Evolutionary conservation across 2,888 invertebrate species (phyloP), one percentile per base, ranked within the genome.

Genomic region (Entomobrya proxima): DNA sequence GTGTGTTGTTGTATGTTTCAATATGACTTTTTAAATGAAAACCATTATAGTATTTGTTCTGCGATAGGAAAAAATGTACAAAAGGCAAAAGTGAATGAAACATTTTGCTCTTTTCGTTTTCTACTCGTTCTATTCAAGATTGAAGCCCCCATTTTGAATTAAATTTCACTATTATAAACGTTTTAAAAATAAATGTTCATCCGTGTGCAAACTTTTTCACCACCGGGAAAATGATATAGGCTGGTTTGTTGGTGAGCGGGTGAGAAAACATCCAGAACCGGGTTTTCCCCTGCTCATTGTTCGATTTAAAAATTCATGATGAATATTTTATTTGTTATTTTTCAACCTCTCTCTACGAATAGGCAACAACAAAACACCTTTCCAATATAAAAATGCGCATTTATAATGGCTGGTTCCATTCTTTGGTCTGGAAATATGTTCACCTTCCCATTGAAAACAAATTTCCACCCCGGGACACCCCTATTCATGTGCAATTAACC

Each of bases 401-500:
- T 44, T 69, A 44, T 69, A 69, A 69, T 44, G 27, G 27, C 24
- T n/a, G 1, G 11, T 27, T 40, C 32, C 35, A 32, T 47, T 47
- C 30, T 35, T 18, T 35, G 32, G 18, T n/a, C n/a, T 74, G 18
- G 32, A 50, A 74, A 50, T 50, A 50, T 27, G 37, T 55, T 55
- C 55, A 55, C 75, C 47, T 77, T 44, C 84, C 84, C 69, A 85
- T 85, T 85, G 55, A 85, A 78, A 85, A 85, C 84, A 85, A 85
- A 85, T 85, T 85, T 85, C 84, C 78, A 85, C 84, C 84, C 78
- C 72, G 61, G 84, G 84, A 85, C 78, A 72, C 84, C 84, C 69
- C 84, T 84, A 85, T 85, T 85, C 84, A 85, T 85, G 84, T 85
- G 77, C 74, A 85, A 85, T 85, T 85, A 85, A 85, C 84, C 84